phyloP scores from a whole-genome alignment of 2,888 invertebrate species.

The Leucophora obtusa region DNA sequence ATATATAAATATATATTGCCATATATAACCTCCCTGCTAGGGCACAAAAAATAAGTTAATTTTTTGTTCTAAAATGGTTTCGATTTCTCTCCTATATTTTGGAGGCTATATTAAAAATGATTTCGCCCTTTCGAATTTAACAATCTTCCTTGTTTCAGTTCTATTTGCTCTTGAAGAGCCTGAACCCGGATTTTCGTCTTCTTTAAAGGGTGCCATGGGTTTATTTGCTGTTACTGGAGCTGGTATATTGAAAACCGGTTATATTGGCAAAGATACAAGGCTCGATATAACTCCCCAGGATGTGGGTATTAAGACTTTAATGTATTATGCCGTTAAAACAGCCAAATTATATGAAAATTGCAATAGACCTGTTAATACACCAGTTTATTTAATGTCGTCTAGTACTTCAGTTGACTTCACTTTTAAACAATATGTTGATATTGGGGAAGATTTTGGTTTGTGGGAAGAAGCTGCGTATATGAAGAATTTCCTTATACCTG shows the following conservation, averaged over 20 bases:
- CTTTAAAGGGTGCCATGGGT: conserved; percentile 72
- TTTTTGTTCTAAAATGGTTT: no score
- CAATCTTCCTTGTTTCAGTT: no score
- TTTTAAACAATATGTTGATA: conserved; percentile 65
- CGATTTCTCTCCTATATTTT: no score
- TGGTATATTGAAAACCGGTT: conserved; percentile 70
- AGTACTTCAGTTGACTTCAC: conserved; percentile 63
- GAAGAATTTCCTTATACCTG: conserved; percentile 67
- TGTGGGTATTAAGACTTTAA: conserved; percentile 65
- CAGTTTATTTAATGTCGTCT: conserved; percentile 68
- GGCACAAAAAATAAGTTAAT: no score
- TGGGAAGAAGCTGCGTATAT: conserved; percentile 68
- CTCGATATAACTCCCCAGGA: conserved; percentile 72
- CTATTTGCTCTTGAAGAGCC: conserved; percentile 70
- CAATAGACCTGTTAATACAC: conserved; percentile 38
- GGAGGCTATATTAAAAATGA: no score
- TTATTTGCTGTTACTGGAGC: conserved; percentile 69
- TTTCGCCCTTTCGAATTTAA: no score
- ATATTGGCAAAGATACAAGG: conserved; percentile 50
- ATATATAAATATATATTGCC: no score
- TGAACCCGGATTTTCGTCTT: conserved; percentile 70
- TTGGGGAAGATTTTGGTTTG: conserved; percentile 62
- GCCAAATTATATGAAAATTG: conserved; percentile 17
- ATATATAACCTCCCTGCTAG: no score
- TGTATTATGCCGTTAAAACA: conserved; percentile 32